Evolutionary conservation across 2,888 invertebrate genomes (phyloP).

Genomic region (Hypena proboscidalis): DNA sequence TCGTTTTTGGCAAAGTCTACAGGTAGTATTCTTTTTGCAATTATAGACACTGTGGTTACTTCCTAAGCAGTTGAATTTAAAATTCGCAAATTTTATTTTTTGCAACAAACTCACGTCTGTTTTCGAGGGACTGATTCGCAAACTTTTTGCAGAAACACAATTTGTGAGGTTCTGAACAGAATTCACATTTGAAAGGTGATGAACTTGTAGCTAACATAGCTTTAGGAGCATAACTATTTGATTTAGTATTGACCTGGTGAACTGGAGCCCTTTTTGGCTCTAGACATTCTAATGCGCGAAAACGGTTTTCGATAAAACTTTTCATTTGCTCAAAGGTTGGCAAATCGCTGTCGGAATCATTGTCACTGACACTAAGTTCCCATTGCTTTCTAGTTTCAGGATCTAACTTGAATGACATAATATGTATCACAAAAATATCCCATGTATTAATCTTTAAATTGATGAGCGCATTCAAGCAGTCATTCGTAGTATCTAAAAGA

Average conservation of each 20-base stretch:
- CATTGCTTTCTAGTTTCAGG: neutral
- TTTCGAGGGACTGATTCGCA: neutral
- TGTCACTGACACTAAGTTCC: neutral
- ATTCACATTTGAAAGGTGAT: neutral
- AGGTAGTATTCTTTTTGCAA: neutral
- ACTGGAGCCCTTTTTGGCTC: neutral
- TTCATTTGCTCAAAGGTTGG: neutral
- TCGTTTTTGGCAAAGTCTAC: neutral
- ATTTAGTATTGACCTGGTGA: neutral
- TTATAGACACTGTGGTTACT: neutral
- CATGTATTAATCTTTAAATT: too few species aligned
- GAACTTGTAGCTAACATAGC: neutral
- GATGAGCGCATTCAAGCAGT: neutral
- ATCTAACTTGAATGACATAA: neutral
- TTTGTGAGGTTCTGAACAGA: neutral
- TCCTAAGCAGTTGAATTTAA: conserved; percentile 1
- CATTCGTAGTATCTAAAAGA: neutral
- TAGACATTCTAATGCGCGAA: neutral
- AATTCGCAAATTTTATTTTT: neutral
- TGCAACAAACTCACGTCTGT: neutral
- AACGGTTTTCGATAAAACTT: neutral
- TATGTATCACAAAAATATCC: too few species aligned
- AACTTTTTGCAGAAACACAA: neutral
- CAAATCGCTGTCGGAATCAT: neutral
- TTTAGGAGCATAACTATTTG: neutral